These are phyloP conservation scores for Speoplatyrhinus poulsoni DNA, from an alignment of 2,113 vertebrate species.

Conservation along the genomic window DNA sequence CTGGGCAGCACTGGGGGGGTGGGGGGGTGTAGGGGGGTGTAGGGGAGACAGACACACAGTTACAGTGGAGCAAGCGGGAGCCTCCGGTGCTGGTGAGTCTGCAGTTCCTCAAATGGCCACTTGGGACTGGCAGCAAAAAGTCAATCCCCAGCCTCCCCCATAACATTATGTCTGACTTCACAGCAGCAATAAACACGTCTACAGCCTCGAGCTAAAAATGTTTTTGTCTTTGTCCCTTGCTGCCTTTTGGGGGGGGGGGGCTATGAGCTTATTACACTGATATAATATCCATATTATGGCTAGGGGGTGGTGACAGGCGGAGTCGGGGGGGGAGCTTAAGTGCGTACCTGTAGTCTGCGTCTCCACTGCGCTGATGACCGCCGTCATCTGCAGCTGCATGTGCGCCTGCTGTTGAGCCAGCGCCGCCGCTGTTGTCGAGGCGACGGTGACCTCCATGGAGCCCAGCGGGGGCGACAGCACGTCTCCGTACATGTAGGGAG, in stretches of 20 bases:
- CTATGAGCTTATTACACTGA: too few relatives aligned
- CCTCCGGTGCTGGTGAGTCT: too few relatives aligned
- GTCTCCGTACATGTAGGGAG: conserved; percentile 85
- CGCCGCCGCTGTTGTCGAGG: conserved; percentile 35
- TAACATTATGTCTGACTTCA: too few relatives aligned
- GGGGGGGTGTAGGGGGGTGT: neutral
- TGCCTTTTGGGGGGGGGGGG: too few relatives aligned
- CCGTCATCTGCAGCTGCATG: conserved; percentile 22
- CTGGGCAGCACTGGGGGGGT: conserved; percentile 38
- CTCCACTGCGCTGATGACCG: conserved; percentile 24
- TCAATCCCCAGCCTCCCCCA: too few relatives aligned
- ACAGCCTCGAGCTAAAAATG: too few relatives aligned
- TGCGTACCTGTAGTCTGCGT: conserved; percentile 46
- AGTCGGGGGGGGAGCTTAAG: neutral
- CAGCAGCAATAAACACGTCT: too few relatives aligned
- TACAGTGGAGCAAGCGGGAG: too few relatives aligned
- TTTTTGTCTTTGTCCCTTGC: too few relatives aligned
- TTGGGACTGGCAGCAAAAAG: too few relatives aligned
- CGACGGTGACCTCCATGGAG: conserved; percentile 77
- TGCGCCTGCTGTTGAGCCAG: conserved; percentile 24
- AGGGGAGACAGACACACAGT: too few relatives aligned
- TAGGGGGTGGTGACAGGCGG: neutral
- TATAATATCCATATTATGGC: neutral
- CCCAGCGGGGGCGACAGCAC: conserved; percentile 77
- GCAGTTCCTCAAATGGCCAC: too few relatives aligned